Percentiles rank a stretch among this genome's conserved stretches.
Conservation (phyloP, 64 coral and sea anemone genomes). For the Montipora capricornis region DNA sequence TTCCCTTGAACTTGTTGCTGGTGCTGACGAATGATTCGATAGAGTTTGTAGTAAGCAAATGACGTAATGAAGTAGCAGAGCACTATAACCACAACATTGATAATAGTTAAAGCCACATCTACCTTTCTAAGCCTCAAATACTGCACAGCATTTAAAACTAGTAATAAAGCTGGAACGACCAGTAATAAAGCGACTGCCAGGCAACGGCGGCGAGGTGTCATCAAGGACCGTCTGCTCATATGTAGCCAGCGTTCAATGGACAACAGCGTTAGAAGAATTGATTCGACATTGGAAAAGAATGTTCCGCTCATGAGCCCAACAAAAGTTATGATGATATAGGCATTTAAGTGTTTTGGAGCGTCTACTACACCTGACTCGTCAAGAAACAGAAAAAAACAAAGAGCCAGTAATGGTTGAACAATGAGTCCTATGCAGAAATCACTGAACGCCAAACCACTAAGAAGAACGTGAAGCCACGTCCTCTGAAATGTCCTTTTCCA, state of each 20-base stretch:
- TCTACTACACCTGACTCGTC: not conserved
- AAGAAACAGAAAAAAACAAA: not conserved
- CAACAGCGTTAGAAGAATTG: not conserved
- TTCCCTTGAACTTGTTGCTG: not conserved
- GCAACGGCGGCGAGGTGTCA: not conserved
- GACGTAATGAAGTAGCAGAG: not conserved
- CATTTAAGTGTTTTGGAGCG: not conserved
- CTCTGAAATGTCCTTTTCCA: too few relatives aligned
- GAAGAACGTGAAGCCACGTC: too few relatives aligned
- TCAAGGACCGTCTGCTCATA: not conserved
- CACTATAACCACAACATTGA: not conserved
- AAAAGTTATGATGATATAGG: not conserved
- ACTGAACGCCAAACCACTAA: too few relatives aligned
- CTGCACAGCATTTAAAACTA: not conserved
- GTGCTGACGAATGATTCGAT: not conserved
- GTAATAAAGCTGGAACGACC: not conserved
- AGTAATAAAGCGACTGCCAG: not conserved
- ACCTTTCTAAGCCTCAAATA: not conserved
- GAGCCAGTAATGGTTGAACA: not conserved
- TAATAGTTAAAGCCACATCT: not conserved
- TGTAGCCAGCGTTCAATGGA: constrained; percentile 28
- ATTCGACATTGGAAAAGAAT: not conserved
- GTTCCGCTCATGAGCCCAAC: not conserved
- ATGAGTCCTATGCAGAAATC: too few relatives aligned
- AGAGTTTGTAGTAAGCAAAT: constrained; percentile 16